A percentile compares a stretch with the other conserved stretches of the same genome.
Evolutionary conservation across 2,113 vertebrate genomes (phyloP).

Genomic region (Bos indicus): DNA sequence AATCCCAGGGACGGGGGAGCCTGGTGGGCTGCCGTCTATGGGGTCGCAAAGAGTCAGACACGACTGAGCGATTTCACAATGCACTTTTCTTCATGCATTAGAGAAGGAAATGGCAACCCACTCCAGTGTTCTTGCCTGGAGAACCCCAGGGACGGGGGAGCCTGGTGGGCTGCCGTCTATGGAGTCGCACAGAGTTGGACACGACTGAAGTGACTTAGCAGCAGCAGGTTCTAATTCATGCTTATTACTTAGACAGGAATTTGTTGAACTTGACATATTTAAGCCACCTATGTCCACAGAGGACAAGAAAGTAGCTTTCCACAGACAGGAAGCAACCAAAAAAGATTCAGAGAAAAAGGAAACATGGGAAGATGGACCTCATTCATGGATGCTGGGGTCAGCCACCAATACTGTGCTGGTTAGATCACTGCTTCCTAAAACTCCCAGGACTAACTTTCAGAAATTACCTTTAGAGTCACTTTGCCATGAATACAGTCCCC

Average conservation of each 20-base stretch:
- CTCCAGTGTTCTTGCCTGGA: no score
- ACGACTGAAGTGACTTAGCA: no score
- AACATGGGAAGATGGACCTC: neutral
- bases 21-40: no score
- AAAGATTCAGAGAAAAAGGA: neutral
- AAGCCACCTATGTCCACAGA: neutral
- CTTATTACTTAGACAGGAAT: neutral
- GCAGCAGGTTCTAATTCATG: neutral
- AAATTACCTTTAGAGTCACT: neutral
- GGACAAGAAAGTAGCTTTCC: neutral
- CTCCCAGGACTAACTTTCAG: neutral
- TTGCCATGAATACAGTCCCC: neutral
- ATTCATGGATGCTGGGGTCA: neutral
- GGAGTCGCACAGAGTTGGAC: no score
- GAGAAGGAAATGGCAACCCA: no score
- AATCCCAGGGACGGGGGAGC: no score
- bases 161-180: no score
- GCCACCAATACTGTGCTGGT: neutral
- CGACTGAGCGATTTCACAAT: no score
- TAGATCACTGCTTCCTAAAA: neutral
- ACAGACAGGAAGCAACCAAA: neutral
- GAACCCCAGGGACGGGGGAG: no score
- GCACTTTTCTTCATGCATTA: no score
- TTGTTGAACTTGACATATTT: neutral
- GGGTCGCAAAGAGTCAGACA: no score